Evolutionary conservation across 2,888 invertebrate species (phyloP).

Genomic region (Euplexia lucipara): DNA sequence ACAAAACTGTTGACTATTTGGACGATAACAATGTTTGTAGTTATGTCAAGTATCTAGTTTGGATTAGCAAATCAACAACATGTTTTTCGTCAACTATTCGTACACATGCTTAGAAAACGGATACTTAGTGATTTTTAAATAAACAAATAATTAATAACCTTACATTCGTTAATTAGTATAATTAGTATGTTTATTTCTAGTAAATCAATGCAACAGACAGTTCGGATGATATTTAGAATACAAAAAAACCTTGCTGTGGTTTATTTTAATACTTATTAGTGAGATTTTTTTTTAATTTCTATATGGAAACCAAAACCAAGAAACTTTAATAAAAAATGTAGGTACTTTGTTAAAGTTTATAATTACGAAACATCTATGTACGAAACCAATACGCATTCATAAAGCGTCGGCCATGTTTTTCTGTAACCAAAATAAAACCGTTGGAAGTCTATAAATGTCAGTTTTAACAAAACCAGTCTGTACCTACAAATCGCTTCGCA

Average conservation of each 20-base stretch:
- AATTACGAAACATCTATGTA: no score
- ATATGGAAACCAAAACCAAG: background rate
- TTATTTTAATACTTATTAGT: background rate
- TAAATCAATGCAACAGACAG: background rate
- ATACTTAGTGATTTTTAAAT: conserved; percentile 7
- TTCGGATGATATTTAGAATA: no score
- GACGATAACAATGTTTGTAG: conserved; percentile 23
- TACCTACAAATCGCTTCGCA: background rate
- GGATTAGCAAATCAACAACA: conserved; percentile 24
- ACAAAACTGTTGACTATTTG: conserved; percentile 22
- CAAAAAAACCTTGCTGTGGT: background rate
- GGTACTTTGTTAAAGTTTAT: background rate
- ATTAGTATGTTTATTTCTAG: background rate
- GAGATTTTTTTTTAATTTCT: no score
- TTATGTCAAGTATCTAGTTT: conserved; percentile 17
- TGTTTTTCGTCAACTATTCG: conserved; percentile 3
- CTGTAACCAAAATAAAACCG: background rate
- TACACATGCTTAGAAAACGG: conserved; percentile 18
- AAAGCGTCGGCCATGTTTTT: background rate
- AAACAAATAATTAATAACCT: conserved; percentile 2
- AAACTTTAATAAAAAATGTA: no score
- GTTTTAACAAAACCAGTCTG: background rate
- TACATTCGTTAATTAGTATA: background rate
- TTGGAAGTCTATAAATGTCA: background rate
- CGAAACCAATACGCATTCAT: background rate